Conservation (phyloP, 2,888 invertebrate genomes). For the Cataglyphis altisquamis region DNA sequence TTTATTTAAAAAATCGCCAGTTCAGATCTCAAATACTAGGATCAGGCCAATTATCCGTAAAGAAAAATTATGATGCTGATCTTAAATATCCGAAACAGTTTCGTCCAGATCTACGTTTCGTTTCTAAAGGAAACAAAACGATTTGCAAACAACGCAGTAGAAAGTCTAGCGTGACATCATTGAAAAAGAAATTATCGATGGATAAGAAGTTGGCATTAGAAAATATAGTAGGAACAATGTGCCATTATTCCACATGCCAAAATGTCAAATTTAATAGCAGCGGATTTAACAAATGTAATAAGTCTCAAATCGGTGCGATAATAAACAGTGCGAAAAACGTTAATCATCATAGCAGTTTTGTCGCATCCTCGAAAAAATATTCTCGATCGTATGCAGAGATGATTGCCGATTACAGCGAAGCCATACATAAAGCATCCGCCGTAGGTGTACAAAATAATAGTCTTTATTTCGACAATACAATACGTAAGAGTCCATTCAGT, state of each 20-base stretch:
- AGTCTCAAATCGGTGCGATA: background rate
- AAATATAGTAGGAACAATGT: background rate
- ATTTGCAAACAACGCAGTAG: constrained; percentile 28
- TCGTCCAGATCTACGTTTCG: constrained; percentile 1
- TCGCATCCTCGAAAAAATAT: constrained; percentile 1
- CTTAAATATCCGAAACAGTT: background rate
- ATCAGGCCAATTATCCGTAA: background rate
- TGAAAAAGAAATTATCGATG: constrained; percentile 31
- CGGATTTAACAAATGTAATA: background rate
- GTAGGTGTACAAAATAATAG: background rate
- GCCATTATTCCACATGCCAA: background rate
- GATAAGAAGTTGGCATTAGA: constrained; percentile 32
- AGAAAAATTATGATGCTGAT: background rate
- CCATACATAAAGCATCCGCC: background rate
- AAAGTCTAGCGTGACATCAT: background rate
- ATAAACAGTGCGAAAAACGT: background rate
- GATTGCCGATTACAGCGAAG: constrained; percentile 63
- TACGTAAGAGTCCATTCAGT: constrained; percentile 59
- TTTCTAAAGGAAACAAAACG: constrained; percentile 31
- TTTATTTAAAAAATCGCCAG: background rate
- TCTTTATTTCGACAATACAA: background rate
- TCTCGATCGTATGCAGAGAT: constrained; percentile 64
- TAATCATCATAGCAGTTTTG: constrained; percentile 14
- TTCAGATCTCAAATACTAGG: background rate
- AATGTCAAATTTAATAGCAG: background rate